Percentiles rank a stretch among this genome's conserved stretches.
Conservation (phyloP, 2,113 vertebrate species). For the Campylorhamphus procurvoides region DNA sequence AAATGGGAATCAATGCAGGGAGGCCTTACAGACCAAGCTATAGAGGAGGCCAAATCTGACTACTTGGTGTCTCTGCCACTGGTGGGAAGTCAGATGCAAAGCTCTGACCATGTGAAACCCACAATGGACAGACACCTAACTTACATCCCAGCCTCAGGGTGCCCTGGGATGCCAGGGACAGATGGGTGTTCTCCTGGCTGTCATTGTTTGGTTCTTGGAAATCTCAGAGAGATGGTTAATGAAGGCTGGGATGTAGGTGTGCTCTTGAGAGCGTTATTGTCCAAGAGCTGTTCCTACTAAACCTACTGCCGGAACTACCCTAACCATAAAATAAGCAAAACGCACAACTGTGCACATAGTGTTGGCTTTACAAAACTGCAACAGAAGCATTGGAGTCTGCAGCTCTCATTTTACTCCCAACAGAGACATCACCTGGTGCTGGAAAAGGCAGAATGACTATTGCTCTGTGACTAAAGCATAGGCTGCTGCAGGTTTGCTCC, state of each 20-base stretch:
- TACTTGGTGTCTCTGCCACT: not conserved
- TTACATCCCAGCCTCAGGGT: not conserved
- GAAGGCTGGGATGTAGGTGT: not conserved
- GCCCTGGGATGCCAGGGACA: not conserved
- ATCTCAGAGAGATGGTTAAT: not conserved
- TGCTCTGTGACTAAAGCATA: not conserved
- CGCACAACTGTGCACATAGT: accelerated
- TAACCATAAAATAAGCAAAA: not conserved
- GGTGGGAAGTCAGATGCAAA: not conserved
- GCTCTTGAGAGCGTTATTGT: not conserved
- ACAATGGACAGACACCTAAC: not conserved
- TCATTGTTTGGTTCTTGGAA: not conserved
- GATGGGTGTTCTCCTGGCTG: not conserved
- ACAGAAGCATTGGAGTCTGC: not conserved
- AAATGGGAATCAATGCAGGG: not conserved
- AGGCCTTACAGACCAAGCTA: not conserved
- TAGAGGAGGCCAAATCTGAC: not conserved
- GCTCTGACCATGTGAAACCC: not conserved
- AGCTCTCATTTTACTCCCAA: not conserved
- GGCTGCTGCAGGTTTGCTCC: not conserved
- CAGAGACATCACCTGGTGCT: not conserved
- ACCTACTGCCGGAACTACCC: not conserved
- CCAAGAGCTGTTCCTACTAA: not conserved
- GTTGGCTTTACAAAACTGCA: not conserved
- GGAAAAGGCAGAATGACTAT: not conserved